Evolutionary conservation across 2,113 vertebrate genomes (phyloP).

Genomic region (Colius striatus): DNA sequence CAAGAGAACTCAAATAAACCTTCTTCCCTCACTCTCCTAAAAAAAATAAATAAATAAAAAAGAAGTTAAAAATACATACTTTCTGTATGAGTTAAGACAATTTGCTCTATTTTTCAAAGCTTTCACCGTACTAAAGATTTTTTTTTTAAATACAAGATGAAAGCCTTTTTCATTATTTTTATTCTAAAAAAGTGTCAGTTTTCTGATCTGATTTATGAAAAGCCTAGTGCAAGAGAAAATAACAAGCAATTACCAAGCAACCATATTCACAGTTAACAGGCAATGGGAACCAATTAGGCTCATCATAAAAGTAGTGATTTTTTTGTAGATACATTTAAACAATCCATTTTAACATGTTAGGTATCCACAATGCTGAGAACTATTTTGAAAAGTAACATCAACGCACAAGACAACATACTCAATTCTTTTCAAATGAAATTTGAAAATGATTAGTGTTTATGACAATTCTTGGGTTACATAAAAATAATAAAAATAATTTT

Average conservation of each 20-base stretch:
- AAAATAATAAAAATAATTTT: not conserved
- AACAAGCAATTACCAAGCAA: not conserved
- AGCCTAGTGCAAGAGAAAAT: not conserved
- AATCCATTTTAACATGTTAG: not conserved
- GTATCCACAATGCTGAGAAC: not conserved
- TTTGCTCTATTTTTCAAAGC: not conserved
- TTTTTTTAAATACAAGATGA: not conserved
- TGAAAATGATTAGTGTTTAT: not conserved
- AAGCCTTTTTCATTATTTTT: not conserved
- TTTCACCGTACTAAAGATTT: not conserved
- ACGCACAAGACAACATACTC: not conserved
- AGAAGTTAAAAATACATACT: not conserved
- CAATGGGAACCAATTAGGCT: not conserved
- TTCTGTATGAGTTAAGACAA: not conserved
- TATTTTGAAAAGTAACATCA: not conserved
- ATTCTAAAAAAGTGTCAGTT: not conserved
- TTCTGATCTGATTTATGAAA: not conserved
- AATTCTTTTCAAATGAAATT: not conserved
- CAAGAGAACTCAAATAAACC: not conserved
- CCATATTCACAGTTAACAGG: not conserved
- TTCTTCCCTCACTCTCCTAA: fast-evolving
- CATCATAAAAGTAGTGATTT: not conserved
- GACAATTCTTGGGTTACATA: not conserved
- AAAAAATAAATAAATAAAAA: too few species aligned
- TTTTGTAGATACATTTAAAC: not conserved